Evolutionary conservation across 2,113 vertebrate species (phyloP).

Genomic region (Spea bombifrons): DNA sequence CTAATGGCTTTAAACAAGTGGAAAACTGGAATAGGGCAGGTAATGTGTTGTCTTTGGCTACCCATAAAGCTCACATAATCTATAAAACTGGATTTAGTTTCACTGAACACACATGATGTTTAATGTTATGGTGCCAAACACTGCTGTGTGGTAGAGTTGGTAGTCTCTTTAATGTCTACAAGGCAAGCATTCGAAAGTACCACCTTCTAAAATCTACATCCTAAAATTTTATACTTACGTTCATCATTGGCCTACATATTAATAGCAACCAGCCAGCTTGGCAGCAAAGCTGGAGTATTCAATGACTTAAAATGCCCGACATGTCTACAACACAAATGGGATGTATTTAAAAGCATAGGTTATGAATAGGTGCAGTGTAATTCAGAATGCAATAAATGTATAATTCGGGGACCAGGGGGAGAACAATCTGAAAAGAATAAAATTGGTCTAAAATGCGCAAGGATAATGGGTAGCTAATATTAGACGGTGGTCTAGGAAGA

Average conservation of each 20-base stretch:
- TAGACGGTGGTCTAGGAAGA: too few relatives aligned
- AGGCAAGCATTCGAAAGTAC: neutral
- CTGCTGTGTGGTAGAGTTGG: constrained; percentile 36
- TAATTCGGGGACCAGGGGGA: too few relatives aligned
- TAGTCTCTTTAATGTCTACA: constrained; percentile 20
- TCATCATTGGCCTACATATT: constrained; percentile 5
- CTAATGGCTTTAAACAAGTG: constrained; percentile 45
- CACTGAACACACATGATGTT: constrained; percentile 45
- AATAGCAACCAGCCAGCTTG: constrained; percentile 10
- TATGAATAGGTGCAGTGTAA: neutral
- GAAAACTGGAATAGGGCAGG: constrained; percentile 39
- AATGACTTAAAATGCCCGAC: neutral
- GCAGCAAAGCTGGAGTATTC: neutral
- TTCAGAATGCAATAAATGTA: too few relatives aligned
- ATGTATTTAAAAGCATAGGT: neutral
- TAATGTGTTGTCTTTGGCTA: constrained; percentile 48
- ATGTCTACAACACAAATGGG: neutral
- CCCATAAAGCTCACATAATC: constrained; percentile 31
- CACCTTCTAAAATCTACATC: neutral
- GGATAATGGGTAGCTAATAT: too few relatives aligned
- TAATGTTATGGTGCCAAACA: constrained; percentile 37
- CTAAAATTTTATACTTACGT: constrained; percentile 1
- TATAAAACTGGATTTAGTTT: constrained; percentile 41
- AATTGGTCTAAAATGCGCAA: too few relatives aligned
- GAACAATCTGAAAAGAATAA: too few relatives aligned